Conservation (phyloP, 2,113 vertebrate species). For the Atractosteus spatula region DNA sequence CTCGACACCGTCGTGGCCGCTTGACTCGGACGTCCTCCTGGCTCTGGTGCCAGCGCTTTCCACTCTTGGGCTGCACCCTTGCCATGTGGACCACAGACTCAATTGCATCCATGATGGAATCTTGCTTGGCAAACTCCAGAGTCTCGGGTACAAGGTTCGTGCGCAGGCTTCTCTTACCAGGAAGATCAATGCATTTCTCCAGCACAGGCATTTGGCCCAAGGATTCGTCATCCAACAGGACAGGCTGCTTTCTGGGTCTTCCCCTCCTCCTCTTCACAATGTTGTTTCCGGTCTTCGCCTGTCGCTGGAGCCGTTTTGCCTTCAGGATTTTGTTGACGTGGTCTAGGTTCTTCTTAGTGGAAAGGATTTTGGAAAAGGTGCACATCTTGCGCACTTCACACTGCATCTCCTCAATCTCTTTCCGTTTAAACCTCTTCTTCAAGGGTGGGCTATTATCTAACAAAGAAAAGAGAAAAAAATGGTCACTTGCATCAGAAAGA, state of each 20-base stretch:
- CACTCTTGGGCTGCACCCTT: conserved; percentile 65
- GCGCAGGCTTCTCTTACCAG: conserved; percentile 78
- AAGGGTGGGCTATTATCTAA: conserved; percentile 64
- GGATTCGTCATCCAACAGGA: conserved; percentile 71
- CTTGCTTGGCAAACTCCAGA: conserved; percentile 76
- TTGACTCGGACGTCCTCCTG: conserved; percentile 71
- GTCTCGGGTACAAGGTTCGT: conserved; percentile 64
- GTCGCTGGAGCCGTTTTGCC: conserved; percentile 96
- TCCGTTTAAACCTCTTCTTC: conserved; percentile 84
- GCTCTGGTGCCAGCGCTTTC: conserved; percentile 66
- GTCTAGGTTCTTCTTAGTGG: conserved; percentile 91
- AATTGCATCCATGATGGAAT: conserved; percentile 89
- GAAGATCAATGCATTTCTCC: conserved; percentile 89
- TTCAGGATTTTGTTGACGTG: conserved; percentile 98
- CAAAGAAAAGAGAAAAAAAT: conserved; percentile 28
- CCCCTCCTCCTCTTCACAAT: conserved; percentile 90
- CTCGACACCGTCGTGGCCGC: conserved; percentile 72
- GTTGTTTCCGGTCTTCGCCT: conserved; percentile 98
- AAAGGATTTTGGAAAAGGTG: conserved; percentile 85
- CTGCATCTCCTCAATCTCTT: conserved; percentile 91
- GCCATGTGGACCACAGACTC: conserved; percentile 94
- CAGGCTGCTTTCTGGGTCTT: conserved; percentile 86
- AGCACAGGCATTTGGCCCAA: conserved; percentile 91
- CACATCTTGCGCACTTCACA: conserved; percentile 91
- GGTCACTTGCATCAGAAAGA: not conserved